Percentiles rank a stretch among this genome's conserved stretches.
Conservation (phyloP, 2,888 invertebrate species). For the Tupiocoris notatus region DNA sequence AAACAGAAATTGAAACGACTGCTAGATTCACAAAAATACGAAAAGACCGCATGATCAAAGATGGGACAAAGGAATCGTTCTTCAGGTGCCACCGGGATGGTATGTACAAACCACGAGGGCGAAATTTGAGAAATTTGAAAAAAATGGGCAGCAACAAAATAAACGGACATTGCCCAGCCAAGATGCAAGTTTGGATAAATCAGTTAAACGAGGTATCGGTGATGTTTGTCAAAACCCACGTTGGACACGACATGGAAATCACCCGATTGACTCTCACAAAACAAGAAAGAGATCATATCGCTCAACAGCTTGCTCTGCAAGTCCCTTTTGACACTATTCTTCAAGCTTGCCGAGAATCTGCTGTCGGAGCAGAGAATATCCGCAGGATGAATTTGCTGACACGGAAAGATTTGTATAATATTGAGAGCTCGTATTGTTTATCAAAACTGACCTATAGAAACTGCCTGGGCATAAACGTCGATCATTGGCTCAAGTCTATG, state of each 20-base stretch:
- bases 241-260: slow-evolving; percentile 49
- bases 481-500: slow-evolving; percentile 29
- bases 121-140: slow-evolving; percentile 48
- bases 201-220: slow-evolving; percentile 43
- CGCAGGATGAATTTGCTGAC: slow-evolving; percentile 43
- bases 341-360: slow-evolving; percentile 42
- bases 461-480: slow-evolving; percentile 20
- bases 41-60: slow-evolving; percentile 42
- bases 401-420: slow-evolving; percentile 46
- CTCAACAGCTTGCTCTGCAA: slow-evolving; percentile 46
- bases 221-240: slow-evolving; percentile 48
- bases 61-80: slow-evolving; percentile 46
- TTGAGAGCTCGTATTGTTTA: slow-evolving; percentile 38
- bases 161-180: slow-evolving; percentile 49
- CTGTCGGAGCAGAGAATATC: slow-evolving; percentile 30
- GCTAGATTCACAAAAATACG: slow-evolving; percentile 48
- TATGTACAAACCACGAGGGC: slow-evolving; percentile 46
- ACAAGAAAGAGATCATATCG: slow-evolving; percentile 47
- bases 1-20: slow-evolving; percentile 46
- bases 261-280: slow-evolving; percentile 46
- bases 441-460: slow-evolving; percentile 27
- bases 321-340: slow-evolving; percentile 46
- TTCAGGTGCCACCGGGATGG: slow-evolving; percentile 49
- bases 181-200: slow-evolving; percentile 46
- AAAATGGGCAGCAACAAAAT: slow-evolving; percentile 49